Evolutionary conservation across 2,113 vertebrate species (phyloP), one percentile per base, ranked within the genome.

Genomic region (Poecile atricapillus): DNA sequence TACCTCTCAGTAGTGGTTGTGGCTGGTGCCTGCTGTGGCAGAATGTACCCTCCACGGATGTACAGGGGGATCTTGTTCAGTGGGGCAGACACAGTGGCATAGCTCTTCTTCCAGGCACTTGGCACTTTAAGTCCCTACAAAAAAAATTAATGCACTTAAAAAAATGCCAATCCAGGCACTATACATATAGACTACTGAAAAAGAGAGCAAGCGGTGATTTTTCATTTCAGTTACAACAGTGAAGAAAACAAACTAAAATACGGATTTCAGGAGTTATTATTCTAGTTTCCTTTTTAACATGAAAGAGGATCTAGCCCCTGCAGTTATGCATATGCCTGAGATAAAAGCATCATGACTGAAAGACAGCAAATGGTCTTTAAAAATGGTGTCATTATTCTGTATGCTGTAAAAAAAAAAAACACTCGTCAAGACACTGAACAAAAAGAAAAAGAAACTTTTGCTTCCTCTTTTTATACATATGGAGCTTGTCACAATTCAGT

Each of bases 11-110:
- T 76, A 10, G 96, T 96, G 13, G 95, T 96, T 4, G 75, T 88
- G 60, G 89, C 92, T 68, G 95, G 93, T 65, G 23, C 56, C 58
- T 97, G 94, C 7, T 84, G 77, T 44, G 93, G 96, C 52, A 97
- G 90, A 76, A 96, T 91, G 79, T 82, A 88, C 28, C 95, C 96
- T 83, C 94, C 97, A 37, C 44, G 87, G 60, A 97, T 77, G 76
- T 93, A 98, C 67, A 97, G 87, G 49, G 96, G 96, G 55, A 97
- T 97, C 83, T 85, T 89, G 44, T 27, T 68, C 81, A 97, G 22
- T 1, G 89, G 93, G 17, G 94, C 93, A 58, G 78, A 31, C 69
- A 97, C 80, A 33, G 91, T 80, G 64, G 33, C 78, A 39, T 85
- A 91, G 23, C 27, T 90, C 43, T 91, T 95, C 33, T 68, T 90